These are phyloP conservation scores for Allophyes oxyacanthae DNA, from an alignment of 2,888 invertebrate species.

Conservation along the genomic window DNA sequence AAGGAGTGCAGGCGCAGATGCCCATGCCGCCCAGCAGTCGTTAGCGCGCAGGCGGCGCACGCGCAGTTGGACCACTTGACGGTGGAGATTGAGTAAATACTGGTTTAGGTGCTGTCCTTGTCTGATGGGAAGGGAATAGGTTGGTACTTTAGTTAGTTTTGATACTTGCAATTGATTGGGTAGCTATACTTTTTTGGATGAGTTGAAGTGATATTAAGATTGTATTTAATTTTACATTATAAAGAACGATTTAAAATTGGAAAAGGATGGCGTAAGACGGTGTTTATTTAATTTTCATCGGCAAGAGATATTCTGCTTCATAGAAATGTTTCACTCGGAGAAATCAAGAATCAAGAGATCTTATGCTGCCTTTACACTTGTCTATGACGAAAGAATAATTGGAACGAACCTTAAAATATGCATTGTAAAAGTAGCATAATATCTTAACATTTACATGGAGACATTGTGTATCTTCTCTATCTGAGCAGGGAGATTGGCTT, in stretches of 20 bases:
- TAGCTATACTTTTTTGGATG: too few relatives aligned
- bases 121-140: background rate
- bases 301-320: conserved; percentile 37
- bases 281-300: conserved; percentile 35
- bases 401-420: conserved; percentile 27
- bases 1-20: conserved; percentile 86
- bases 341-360: conserved; percentile 19
- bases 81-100: conserved; percentile 22
- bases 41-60: conserved; percentile 57
- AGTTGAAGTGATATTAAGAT: background rate
- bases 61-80: conserved; percentile 6
- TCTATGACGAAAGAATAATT: conserved; percentile 31
- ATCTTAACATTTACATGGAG: conserved; percentile 31
- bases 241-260: background rate
- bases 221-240: background rate
- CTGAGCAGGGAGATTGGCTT: conserved; percentile 54
- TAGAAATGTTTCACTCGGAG: conserved; percentile 34
- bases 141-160: conserved; percentile 11
- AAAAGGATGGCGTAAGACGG: conserved; percentile 35
- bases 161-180: conserved; percentile 12
- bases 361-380: conserved; percentile 24
- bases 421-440: conserved; percentile 36
- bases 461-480: conserved; percentile 31
- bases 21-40: conserved; percentile 84
- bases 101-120: conserved; percentile 30